Conservation (phyloP, 2,888 invertebrate genomes). For the Nomada fucata region DNA sequence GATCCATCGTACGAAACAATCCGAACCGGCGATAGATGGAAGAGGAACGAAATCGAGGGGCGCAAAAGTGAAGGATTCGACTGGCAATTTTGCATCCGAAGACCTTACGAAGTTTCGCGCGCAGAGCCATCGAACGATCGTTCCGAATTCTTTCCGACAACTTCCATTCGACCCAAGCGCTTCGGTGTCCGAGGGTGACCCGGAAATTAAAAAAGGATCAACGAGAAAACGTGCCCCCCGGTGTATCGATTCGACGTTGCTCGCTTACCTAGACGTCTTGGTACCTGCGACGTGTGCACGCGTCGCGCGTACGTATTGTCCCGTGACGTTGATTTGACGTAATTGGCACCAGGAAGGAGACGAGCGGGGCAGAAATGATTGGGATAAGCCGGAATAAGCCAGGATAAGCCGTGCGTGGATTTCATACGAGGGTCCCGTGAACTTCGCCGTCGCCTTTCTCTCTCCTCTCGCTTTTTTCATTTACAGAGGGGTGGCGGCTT, state of each 20-base stretch:
- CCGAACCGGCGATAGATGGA: too few relatives aligned
- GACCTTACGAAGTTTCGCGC: too few relatives aligned
- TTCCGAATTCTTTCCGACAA: not conserved
- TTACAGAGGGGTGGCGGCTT: not conserved
- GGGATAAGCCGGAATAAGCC: slow-evolving; percentile 84
- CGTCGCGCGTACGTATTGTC: slow-evolving; percentile 73
- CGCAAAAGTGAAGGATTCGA: too few relatives aligned
- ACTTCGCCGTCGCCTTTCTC: slow-evolving; percentile 23
- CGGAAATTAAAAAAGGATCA: slow-evolving; percentile 66
- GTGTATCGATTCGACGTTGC: slow-evolving; percentile 39
- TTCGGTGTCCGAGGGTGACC: not conserved
- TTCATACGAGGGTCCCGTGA: slow-evolving; percentile 58
- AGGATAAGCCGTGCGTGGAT: slow-evolving; percentile 82
- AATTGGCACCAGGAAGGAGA: slow-evolving; percentile 83
- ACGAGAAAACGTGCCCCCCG: slow-evolving; percentile 10
- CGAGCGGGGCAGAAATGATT: slow-evolving; percentile 82
- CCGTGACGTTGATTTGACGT: slow-evolving; percentile 83
- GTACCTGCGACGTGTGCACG: slow-evolving; percentile 60
- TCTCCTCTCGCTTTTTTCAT: not conserved
- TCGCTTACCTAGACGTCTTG: slow-evolving; percentile 37
- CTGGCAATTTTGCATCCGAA: too few relatives aligned
- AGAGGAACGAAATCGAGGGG: too few relatives aligned
- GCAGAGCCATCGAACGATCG: not conserved
- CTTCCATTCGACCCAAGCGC: not conserved
- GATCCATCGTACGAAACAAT: not conserved